These are phyloP conservation scores for Lutraria rhynchaena DNA, from an alignment of 1,140 invertebrate genomes.

Conservation along the genomic window DNA sequence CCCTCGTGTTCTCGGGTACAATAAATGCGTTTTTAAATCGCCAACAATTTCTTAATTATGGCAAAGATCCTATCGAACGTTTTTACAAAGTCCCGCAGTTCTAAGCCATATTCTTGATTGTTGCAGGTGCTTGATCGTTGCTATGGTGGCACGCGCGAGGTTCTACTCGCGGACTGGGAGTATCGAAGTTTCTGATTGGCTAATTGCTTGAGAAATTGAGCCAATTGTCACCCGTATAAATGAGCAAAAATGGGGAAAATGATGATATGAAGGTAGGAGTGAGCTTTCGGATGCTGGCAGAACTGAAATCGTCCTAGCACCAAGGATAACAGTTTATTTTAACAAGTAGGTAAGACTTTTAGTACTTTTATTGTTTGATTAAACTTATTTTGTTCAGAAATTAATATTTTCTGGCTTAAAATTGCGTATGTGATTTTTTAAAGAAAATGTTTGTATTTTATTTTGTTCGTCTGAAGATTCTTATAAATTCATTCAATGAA, in stretches of 20 bases:
- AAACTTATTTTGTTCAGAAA: too few species aligned
- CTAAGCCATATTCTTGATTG: constrained; percentile 14
- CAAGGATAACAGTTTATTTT: constrained; percentile 11
- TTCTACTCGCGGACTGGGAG: constrained; percentile 24
- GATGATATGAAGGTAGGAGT: constrained; percentile 31
- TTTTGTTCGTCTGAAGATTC: too few species aligned
- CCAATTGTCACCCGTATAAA: constrained; percentile 60
- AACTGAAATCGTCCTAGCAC: constrained; percentile 7
- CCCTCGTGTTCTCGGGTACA: too few species aligned
- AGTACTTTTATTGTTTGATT: too few species aligned
- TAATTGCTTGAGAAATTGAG: constrained; percentile 38
- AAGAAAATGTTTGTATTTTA: too few species aligned
- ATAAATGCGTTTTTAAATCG: too few species aligned
- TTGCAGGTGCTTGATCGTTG: constrained; percentile 51
- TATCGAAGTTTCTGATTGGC: constrained; percentile 56
- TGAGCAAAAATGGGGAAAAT: constrained; percentile 42
- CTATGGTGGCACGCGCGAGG: constrained; percentile 49
- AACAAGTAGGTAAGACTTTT: constrained; percentile 30
- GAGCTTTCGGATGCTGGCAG: constrained; percentile 30
- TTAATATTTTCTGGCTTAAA: too few species aligned
- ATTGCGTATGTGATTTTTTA: too few species aligned
- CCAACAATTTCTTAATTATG: constrained; percentile 5
- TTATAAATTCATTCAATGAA: too few species aligned
- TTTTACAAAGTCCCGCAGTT: constrained; percentile 2
- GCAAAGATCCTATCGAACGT: constrained; percentile 4